These are phyloP conservation scores for Anaspis maculata DNA, from an alignment of 2,888 invertebrate genomes.

Conservation along the genomic window DNA sequence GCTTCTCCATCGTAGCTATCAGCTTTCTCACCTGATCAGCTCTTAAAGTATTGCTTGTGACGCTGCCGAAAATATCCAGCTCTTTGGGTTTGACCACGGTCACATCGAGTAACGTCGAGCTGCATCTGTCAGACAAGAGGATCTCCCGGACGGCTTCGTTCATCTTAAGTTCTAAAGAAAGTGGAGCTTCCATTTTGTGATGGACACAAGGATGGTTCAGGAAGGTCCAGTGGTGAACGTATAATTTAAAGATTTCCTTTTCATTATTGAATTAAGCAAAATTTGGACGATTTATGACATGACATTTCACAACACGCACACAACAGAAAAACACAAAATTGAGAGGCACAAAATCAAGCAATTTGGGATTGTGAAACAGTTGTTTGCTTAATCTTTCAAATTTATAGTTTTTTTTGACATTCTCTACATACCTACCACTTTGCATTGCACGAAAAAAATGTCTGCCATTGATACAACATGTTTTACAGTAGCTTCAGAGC, in stretches of 20 bases:
- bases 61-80: slow-evolving; percentile 18
- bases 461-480: slow-evolving; percentile 6
- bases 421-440: no score
- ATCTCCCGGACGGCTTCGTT: slow-evolving; percentile 31
- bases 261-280: slow-evolving; percentile 6
- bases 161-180: slow-evolving; percentile 36
- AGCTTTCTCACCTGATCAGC: slow-evolving; percentile 26
- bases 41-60: slow-evolving; percentile 22
- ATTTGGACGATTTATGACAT: no score
- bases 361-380: no score
- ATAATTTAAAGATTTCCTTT: slow-evolving; percentile 1
- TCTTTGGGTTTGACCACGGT: slow-evolving; percentile 35
- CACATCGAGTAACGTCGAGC: slow-evolving; percentile 32
- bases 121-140: slow-evolving; percentile 26
- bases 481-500: slow-evolving; percentile 5
- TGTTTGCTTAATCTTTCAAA: no score
- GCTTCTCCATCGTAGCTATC: slow-evolving; percentile 26
- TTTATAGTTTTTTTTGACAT: slow-evolving; percentile 6
- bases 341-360: no score
- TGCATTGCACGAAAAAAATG: slow-evolving; percentile 9
- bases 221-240: slow-evolving; percentile 4
- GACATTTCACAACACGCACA: no score
- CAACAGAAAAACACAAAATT: no score
- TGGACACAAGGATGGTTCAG: no score
- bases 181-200: no score